phyloP scores from a whole-genome alignment of 1,140 invertebrate species.

The Solenopsis fugax region DNA sequence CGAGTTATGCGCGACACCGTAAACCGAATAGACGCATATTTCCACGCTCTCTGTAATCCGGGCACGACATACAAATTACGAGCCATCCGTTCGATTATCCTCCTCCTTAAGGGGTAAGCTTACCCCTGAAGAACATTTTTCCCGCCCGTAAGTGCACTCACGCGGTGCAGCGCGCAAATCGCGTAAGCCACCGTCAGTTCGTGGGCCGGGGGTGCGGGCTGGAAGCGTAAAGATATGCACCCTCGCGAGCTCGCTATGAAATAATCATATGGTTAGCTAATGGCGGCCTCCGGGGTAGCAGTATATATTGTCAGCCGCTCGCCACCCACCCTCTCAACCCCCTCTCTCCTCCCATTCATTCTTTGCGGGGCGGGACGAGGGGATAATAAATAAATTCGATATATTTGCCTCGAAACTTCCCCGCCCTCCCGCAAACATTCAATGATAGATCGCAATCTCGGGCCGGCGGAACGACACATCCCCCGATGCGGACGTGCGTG shows the following conservation, averaged over 20 bases:
- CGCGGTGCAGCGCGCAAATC: slow-evolving; percentile 65
- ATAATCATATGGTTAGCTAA: slow-evolving; percentile 87
- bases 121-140: neutral
- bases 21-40: slow-evolving; percentile 11
- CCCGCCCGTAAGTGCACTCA: slow-evolving; percentile 30
- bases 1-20: neutral
- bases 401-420: slow-evolving; percentile 80
- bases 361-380: slow-evolving; percentile 62
- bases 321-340: slow-evolving; percentile 56
- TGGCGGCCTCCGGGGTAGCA: slow-evolving; percentile 78
- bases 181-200: slow-evolving; percentile 52
- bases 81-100: slow-evolving; percentile 58
- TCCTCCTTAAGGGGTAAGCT: neutral
- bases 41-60: slow-evolving; percentile 29
- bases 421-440: slow-evolving; percentile 82
- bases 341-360: slow-evolving; percentile 63
- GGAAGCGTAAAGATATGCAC: slow-evolving; percentile 83
- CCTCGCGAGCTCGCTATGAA: slow-evolving; percentile 83
- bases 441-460: slow-evolving; percentile 85
- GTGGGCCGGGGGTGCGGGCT: slow-evolving; percentile 8
- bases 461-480: slow-evolving; percentile 66
- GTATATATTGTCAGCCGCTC: slow-evolving; percentile 79
- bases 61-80: slow-evolving; percentile 57
- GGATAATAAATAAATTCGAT: slow-evolving; percentile 86
- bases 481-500: slow-evolving; percentile 69